A percentile compares a stretch with the other conserved stretches of the same genome.
Conservation (phyloP, 2,113 vertebrate genomes). For the Nymphicus hollandicus region DNA sequence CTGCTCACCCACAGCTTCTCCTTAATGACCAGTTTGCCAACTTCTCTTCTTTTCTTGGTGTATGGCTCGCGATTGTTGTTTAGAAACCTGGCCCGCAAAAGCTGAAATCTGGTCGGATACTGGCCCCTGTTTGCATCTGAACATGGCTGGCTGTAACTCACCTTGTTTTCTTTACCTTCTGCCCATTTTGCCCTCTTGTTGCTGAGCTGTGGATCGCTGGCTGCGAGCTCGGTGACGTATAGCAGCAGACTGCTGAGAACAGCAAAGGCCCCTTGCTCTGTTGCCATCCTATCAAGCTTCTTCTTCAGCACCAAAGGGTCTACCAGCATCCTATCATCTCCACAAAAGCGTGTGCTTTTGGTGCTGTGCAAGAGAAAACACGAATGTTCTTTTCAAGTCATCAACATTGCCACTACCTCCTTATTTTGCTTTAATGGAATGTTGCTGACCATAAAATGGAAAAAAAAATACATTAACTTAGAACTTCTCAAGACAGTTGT, state of each 20-base stretch:
- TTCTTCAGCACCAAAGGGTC: slow-evolving; percentile 77
- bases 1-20: slow-evolving; percentile 55
- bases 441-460: not conserved
- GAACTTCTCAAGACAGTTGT: not conserved
- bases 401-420: not conserved
- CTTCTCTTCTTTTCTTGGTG: slow-evolving; percentile 80
- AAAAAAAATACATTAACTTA: not conserved
- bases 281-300: slow-evolving; percentile 72
- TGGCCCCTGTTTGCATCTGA: not conserved
- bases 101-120: slow-evolving; percentile 83
- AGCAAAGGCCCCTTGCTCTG: slow-evolving; percentile 68
- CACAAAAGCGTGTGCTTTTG: not conserved
- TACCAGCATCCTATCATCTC: slow-evolving; percentile 11
- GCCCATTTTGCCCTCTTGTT: slow-evolving; percentile 42
- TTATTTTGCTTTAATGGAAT: slow-evolving; percentile 25
- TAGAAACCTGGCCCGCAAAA: slow-evolving; percentile 86
- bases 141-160: not conserved
- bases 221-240: slow-evolving; percentile 70
- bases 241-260: slow-evolving; percentile 83
- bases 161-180: slow-evolving; percentile 3
- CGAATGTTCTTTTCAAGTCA: slow-evolving; percentile 45
- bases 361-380: slow-evolving; percentile 79
- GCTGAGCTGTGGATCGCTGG: not conserved
- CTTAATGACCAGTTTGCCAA: slow-evolving; percentile 78
- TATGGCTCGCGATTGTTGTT: slow-evolving; percentile 75